Evolutionary conservation across 2,797 vertebrate genomes (phyloP).

Genomic region (Onychomys torridus): DNA sequence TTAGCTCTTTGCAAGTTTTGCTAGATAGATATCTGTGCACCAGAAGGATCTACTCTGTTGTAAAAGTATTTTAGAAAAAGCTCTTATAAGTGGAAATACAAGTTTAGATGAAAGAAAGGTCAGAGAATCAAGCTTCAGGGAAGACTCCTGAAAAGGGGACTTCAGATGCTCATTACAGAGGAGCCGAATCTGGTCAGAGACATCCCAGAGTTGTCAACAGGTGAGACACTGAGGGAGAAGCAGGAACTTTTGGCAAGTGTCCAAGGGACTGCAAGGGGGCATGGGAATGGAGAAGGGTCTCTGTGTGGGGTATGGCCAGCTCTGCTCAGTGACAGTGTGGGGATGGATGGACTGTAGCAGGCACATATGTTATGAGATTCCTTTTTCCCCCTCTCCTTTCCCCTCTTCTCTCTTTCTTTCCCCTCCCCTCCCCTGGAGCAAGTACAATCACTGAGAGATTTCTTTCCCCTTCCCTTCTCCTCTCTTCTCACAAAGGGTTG

Average conservation of each 20-base stretch:
- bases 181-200: not conserved
- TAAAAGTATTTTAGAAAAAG: not conserved
- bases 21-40: not conserved
- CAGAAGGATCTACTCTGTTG: not conserved
- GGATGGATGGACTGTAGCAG: not conserved
- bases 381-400: too few species aligned
- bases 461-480: too few species aligned
- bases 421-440: not conserved
- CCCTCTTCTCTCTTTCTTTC: not conserved
- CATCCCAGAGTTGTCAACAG: accelerated
- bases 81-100: not conserved
- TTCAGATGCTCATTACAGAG: not conserved
- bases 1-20: not conserved
- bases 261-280: too few species aligned
- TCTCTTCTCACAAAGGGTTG: not conserved
- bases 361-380: too few species aligned
- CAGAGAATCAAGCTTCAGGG: not conserved
- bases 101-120: slow-evolving; percentile 10
- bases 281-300: not conserved
- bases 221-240: not conserved
- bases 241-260: accelerated
- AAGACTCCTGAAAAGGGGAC: not conserved
- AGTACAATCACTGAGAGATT: not conserved
- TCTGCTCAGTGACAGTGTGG: too few species aligned
- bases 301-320: accelerated